Conservation (phyloP, 2,888 invertebrate genomes). For the Theretra japonica region DNA sequence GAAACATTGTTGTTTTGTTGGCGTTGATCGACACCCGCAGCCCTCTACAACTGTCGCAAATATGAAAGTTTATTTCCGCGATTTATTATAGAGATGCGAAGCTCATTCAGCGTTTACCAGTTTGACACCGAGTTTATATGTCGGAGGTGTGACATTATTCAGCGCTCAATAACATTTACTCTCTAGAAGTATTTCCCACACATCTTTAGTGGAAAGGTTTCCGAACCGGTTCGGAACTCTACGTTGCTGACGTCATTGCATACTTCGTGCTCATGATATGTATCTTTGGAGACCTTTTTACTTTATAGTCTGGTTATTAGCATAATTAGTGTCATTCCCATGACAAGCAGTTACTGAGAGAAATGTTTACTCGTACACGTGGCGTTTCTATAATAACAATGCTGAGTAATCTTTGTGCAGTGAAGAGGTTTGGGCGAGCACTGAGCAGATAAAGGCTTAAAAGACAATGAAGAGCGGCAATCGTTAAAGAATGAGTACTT, state of each 20-base stretch:
- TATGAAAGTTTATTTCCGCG: slow-evolving; percentile 52
- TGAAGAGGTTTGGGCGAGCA: neutral
- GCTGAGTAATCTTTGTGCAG: neutral
- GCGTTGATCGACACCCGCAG: neutral
- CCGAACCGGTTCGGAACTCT: slow-evolving; percentile 60
- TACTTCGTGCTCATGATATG: slow-evolving; percentile 52
- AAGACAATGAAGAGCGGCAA: slow-evolving; percentile 16
- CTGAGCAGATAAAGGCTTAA: neutral
- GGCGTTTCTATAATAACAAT: slow-evolving; percentile 1
- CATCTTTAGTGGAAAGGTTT: slow-evolving; percentile 61
- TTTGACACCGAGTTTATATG: slow-evolving; percentile 39
- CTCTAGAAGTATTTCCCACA: slow-evolving; percentile 65
- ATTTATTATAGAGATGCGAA: slow-evolving; percentile 33
- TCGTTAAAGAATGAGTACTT: slow-evolving; percentile 1
- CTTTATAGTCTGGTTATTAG: slow-evolving; percentile 32
- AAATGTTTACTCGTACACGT: slow-evolving; percentile 14
- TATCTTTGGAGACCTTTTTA: slow-evolving; percentile 49
- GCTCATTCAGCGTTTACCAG: slow-evolving; percentile 45
- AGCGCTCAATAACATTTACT: slow-evolving; percentile 51
- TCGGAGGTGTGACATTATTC: slow-evolving; percentile 48
- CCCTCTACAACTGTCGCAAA: neutral
- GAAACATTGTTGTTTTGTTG: slow-evolving; percentile 12
- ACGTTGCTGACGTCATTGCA: slow-evolving; percentile 58
- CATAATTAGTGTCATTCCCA: slow-evolving; percentile 24
- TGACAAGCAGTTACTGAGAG: neutral